Conservation (phyloP, 1,140 invertebrate species). For the Propsilocerus akamusi region DNA sequence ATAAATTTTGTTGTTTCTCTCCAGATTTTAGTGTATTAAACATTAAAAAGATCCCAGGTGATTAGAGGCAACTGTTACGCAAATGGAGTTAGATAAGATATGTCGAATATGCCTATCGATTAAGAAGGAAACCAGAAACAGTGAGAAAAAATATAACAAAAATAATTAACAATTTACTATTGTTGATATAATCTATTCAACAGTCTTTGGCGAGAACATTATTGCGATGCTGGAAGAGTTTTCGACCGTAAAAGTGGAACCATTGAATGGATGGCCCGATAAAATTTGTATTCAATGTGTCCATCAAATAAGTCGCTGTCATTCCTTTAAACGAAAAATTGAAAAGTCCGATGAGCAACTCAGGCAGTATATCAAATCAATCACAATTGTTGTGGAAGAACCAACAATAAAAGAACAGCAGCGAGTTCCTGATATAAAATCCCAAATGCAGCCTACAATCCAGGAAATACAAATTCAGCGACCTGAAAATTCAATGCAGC, state of each 20-base stretch:
- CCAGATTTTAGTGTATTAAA: too few species aligned
- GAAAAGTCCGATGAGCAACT: slow-evolving; percentile 32
- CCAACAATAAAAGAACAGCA: slow-evolving; percentile 2
- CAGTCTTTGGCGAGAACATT: slow-evolving; percentile 36
- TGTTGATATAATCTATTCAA: too few species aligned
- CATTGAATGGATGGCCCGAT: slow-evolving; percentile 28
- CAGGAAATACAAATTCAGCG: slow-evolving; percentile 6
- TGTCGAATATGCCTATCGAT: slow-evolving; percentile 36
- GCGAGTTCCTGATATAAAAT: neutral
- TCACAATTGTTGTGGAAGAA: slow-evolving; percentile 15
- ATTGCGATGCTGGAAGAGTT: slow-evolving; percentile 39
- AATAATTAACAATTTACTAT: too few species aligned
- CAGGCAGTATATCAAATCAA: slow-evolving; percentile 20
- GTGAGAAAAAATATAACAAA: too few species aligned
- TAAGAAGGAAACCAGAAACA: slow-evolving; percentile 37
- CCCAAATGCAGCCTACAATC: slow-evolving; percentile 5
- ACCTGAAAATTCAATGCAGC: slow-evolving; percentile 5
- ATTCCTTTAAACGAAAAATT: slow-evolving; percentile 33
- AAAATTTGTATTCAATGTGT: slow-evolving; percentile 38
- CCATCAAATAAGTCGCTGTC: slow-evolving; percentile 33
- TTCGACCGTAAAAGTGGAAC: slow-evolving; percentile 31
- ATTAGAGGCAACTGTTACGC: too few species aligned
- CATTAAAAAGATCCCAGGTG: too few species aligned
- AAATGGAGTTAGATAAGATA: slow-evolving; percentile 31
- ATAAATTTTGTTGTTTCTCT: too few species aligned